These are phyloP conservation scores for Buteo buteo DNA, from an alignment of 2,113 vertebrate genomes.

Conservation along the genomic window DNA sequence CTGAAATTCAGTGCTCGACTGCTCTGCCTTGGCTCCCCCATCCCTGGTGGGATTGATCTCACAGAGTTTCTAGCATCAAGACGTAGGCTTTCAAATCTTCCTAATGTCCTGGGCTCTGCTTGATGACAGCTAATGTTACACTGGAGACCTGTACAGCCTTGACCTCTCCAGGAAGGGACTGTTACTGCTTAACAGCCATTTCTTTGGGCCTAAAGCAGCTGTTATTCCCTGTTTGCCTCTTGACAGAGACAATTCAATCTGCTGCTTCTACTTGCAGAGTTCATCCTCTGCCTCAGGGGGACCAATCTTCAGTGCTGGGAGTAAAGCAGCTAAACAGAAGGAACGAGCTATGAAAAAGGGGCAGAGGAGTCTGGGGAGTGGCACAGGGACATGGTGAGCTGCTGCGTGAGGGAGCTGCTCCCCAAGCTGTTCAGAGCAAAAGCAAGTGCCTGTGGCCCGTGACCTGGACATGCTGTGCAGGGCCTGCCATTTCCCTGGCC, in stretches of 20 bases:
- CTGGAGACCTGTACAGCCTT: not conserved
- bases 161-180: not conserved
- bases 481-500: not conserved
- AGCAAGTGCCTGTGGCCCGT: not conserved
- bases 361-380: not conserved
- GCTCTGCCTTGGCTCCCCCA: not conserved
- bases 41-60: not conserved
- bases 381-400: not conserved
- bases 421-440: not conserved
- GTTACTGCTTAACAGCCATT: not conserved
- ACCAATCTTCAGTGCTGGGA: accelerated
- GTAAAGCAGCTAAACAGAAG: not conserved
- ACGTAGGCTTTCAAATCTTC: not conserved
- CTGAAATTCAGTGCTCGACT: not conserved
- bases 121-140: not conserved
- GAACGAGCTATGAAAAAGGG: not conserved
- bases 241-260: not conserved
- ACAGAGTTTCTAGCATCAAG: not conserved
- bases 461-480: accelerated
- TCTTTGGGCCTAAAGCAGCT: not conserved
- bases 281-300: not conserved
- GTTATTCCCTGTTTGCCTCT: not conserved
- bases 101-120: not conserved
- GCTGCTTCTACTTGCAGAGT: not conserved
- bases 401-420: not conserved